Conservation (phyloP, 2,113 vertebrate species). For the Lepus americanus region DNA sequence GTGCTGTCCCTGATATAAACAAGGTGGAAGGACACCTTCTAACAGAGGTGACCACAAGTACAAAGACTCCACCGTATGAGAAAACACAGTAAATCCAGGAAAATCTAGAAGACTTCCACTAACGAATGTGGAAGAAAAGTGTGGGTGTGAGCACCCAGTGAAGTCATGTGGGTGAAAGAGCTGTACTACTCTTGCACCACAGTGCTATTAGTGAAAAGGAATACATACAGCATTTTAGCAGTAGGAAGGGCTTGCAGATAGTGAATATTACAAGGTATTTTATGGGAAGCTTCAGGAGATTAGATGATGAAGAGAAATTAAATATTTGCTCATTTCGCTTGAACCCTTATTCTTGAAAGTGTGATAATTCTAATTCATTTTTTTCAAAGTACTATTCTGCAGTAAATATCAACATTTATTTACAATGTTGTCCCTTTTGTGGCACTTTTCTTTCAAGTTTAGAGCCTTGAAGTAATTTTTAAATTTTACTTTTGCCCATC, state of each 20-base stretch:
- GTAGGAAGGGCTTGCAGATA: neutral
- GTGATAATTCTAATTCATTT: neutral
- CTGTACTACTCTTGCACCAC: neutral
- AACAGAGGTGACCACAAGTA: no score
- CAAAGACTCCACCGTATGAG: neutral
- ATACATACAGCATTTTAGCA: no score
- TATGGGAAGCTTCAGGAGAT: neutral
- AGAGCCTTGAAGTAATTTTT: neutral
- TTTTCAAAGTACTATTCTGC: neutral
- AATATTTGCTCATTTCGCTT: neutral
- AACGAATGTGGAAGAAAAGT: neutral
- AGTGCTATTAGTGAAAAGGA: no score
- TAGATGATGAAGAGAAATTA: neutral
- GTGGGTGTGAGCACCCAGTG: no score
- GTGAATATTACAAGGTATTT: neutral
- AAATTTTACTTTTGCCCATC: neutral
- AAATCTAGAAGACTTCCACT: neutral
- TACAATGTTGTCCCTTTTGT: neutral
- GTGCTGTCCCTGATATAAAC: neutral
- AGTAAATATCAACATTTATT: neutral
- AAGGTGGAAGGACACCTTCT: no score
- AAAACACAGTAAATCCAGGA: neutral
- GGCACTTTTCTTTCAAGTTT: neutral
- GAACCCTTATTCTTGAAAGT: neutral
- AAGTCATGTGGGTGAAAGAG: neutral